Evolutionary conservation across 2,888 invertebrate genomes (phyloP).

Genomic region (Psylliodes chrysocephalus): DNA sequence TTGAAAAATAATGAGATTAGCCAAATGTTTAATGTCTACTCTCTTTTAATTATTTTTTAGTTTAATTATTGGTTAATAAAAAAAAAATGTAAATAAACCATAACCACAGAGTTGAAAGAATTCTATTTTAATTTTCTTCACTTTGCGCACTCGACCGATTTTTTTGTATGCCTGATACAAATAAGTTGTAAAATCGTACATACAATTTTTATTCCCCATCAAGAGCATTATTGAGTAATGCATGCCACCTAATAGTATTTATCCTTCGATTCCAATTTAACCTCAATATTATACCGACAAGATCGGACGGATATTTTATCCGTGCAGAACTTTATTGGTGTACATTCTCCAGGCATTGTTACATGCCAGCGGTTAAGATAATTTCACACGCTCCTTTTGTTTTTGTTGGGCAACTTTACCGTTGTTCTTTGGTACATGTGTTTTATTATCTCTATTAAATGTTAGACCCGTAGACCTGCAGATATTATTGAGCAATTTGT

Average conservation of each 20-base stretch:
- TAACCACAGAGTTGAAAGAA: too few species aligned
- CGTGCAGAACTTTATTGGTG: slow-evolving; percentile 24
- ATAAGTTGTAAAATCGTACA: neutral
- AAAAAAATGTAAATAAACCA: too few species aligned
- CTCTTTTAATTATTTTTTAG: too few species aligned
- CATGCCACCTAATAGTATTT: neutral
- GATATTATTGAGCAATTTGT: slow-evolving; percentile 43
- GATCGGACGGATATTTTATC: slow-evolving; percentile 8
- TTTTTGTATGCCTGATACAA: too few species aligned
- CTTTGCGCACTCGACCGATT: too few species aligned
- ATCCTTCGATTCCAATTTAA: slow-evolving; percentile 3
- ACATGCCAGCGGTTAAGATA: slow-evolving; percentile 32
- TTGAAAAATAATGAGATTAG: too few species aligned
- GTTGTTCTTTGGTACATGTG: slow-evolving; percentile 41
- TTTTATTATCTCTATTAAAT: slow-evolving; percentile 45
- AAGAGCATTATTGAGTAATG: neutral
- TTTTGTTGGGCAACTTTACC: slow-evolving; percentile 40
- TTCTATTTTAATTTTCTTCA: too few species aligned
- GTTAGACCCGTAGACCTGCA: slow-evolving; percentile 35
- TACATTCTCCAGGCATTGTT: slow-evolving; percentile 34
- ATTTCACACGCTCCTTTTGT: slow-evolving; percentile 45
- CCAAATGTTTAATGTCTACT: too few species aligned
- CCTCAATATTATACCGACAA: slow-evolving; percentile 6
- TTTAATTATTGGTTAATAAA: too few species aligned
- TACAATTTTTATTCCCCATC: neutral